Percentiles rank a stretch among this genome's conserved stretches.
phyloP scores from a whole-genome alignment of 2,113 vertebrate genomes.

The Trochalopteron elliotii region DNA sequence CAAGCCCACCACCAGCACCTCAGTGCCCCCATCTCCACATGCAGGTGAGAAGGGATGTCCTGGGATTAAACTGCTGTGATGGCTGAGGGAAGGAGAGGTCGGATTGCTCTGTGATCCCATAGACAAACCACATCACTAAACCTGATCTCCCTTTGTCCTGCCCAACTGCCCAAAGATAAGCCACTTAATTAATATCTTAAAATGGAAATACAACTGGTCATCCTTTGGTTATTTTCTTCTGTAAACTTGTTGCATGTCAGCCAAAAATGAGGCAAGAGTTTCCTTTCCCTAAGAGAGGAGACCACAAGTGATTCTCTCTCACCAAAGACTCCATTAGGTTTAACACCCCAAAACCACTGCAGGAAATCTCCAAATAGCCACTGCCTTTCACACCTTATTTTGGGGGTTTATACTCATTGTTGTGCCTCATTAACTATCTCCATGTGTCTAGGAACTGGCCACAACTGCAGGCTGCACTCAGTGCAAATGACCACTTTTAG shows the following conservation, averaged over 20 bases:
- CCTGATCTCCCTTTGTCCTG: not conserved
- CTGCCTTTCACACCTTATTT: not conserved
- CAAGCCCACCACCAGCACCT: not conserved
- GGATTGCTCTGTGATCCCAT: rapidly evolving
- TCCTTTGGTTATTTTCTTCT: not conserved
- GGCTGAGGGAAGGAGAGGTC: not conserved
- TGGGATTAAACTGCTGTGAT: not conserved
- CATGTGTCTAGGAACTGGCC: not conserved
- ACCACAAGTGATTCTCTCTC: not conserved
- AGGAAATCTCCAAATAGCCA: not conserved
- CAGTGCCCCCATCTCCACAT: rapidly evolving
- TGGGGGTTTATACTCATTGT: not conserved
- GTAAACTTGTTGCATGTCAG: not conserved
- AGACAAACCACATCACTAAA: not conserved
- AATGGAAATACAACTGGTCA: not conserved
- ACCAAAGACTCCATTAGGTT: not conserved
- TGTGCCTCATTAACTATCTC: not conserved
- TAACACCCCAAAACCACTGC: not conserved
- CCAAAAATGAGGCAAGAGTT: not conserved
- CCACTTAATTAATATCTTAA: not conserved
- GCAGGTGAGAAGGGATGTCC: not conserved
- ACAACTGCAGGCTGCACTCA: not conserved
- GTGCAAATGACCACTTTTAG: not conserved
- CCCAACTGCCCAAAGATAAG: not conserved
- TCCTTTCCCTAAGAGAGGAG: not conserved